A percentile compares a stretch with the other conserved stretches of the same genome.
Evolutionary conservation across 2,888 invertebrate species (phyloP).

Genomic region (Rhingia rostrata): DNA sequence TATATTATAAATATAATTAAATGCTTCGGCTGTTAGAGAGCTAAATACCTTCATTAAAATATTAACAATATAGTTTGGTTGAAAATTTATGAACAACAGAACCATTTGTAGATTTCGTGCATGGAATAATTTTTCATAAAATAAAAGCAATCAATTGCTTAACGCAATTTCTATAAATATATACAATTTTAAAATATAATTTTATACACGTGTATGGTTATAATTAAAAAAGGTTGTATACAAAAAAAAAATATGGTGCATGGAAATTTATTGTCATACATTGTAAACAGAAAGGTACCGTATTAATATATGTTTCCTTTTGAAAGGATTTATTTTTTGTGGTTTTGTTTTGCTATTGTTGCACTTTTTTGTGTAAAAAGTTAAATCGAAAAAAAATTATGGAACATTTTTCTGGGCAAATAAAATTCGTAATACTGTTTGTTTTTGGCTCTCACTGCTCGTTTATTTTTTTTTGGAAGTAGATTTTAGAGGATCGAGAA

Average conservation of each 20-base stretch:
- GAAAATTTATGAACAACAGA: not conserved
- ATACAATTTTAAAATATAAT: not conserved
- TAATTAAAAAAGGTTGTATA: slow-evolving; percentile 5
- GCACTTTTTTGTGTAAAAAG: slow-evolving; percentile 43
- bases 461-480: slow-evolving; percentile 18
- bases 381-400: slow-evolving; percentile 1
- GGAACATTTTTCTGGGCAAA: not conserved
- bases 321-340: slow-evolving; percentile 10
- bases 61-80: not conserved
- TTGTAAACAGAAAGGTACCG: slow-evolving; percentile 16
- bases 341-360: slow-evolving; percentile 39
- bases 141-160: slow-evolving; percentile 44
- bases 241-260: slow-evolving; percentile 17
- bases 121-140: slow-evolving; percentile 24
- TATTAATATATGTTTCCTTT: slow-evolving; percentile 21
- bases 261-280: slow-evolving; percentile 24
- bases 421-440: slow-evolving; percentile 13
- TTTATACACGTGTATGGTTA: not conserved
- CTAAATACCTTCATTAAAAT: not conserved
- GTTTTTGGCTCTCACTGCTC: slow-evolving; percentile 28
- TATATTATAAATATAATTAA: not conserved
- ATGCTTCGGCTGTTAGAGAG: slow-evolving; percentile 34
- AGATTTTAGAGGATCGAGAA: slow-evolving; percentile 5
- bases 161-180: slow-evolving; percentile 46
- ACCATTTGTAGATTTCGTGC: slow-evolving; percentile 33